These are phyloP conservation scores for Coelopa pilipes DNA, from an alignment of 2,888 invertebrate genomes.

Conservation along the genomic window DNA sequence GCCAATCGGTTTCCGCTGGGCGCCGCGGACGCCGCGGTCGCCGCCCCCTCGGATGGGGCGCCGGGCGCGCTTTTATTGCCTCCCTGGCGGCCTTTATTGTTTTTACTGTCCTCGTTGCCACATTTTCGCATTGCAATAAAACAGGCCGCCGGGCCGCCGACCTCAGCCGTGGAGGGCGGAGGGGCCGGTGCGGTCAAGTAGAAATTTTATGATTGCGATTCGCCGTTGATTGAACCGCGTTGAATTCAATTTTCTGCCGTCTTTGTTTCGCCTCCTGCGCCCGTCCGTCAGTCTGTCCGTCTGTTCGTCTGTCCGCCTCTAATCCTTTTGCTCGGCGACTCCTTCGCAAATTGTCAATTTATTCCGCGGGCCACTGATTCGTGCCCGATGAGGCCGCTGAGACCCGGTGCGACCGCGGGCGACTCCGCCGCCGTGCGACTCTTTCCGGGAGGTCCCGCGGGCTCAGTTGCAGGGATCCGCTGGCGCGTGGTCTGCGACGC, in stretches of 20 bases:
- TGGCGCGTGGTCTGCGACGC: no score
- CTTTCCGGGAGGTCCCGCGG: no score
- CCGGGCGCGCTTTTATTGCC: slow-evolving; percentile 23
- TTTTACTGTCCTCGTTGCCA: slow-evolving; percentile 7
- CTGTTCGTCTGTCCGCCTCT: not conserved
- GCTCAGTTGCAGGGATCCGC: no score
- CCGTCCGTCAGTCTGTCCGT: no score
- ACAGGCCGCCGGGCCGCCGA: not conserved
- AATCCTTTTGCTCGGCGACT: slow-evolving; percentile 2
- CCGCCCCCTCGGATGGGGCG: not conserved
- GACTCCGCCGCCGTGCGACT: no score
- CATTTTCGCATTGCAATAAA: slow-evolving; percentile 27
- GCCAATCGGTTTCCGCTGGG: not conserved
- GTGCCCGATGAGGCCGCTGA: not conserved
- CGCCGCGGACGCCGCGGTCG: not conserved
- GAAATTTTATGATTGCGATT: slow-evolving; percentile 49
- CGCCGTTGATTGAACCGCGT: slow-evolving; percentile 51
- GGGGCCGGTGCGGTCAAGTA: slow-evolving; percentile 44
- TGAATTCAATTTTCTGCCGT: slow-evolving; percentile 43
- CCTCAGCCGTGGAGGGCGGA: slow-evolving; percentile 2
- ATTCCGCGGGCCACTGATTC: slow-evolving; percentile 17
- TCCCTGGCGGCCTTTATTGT: slow-evolving; percentile 6
- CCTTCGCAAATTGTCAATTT: slow-evolving; percentile 9
- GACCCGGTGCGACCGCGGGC: no score
- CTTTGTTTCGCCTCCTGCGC: slow-evolving; percentile 11